Percentiles rank a stretch among this genome's conserved stretches.
Conservation (phyloP, 2,797 vertebrate genomes). For the Cottoperca gobio region DNA sequence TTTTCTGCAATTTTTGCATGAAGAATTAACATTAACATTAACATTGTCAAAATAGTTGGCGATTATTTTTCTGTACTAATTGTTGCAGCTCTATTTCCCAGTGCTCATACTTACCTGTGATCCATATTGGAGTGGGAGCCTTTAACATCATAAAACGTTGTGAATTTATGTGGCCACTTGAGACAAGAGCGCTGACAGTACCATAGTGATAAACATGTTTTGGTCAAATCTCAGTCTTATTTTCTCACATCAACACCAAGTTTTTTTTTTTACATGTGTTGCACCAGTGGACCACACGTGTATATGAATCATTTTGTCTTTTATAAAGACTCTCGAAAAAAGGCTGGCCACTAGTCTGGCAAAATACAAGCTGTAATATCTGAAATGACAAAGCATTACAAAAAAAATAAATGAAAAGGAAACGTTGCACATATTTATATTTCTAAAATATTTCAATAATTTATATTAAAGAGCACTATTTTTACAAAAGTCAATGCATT, state of each 20-base stretch:
- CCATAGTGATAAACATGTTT: constrained; percentile 2
- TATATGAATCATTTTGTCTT: constrained; percentile 88
- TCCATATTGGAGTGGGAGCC: constrained; percentile 59
- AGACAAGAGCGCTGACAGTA: constrained; percentile 37
- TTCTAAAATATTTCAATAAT: constrained; percentile 99
- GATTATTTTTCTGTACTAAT: no score
- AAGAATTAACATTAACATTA: no score
- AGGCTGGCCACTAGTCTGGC: constrained; percentile 92
- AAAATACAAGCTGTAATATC: constrained; percentile 94
- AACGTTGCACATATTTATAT: constrained; percentile 99
- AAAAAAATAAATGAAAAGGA: constrained; percentile 87
- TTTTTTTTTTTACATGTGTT: constrained; percentile 85
- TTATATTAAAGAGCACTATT: constrained; percentile 99
- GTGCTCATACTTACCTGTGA: constrained; percentile 59
- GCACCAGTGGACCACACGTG: constrained; percentile 79
- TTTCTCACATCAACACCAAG: constrained; percentile 77
- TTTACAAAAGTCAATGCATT: constrained; percentile 92
- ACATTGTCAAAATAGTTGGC: no score
- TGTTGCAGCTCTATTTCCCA: background rate
- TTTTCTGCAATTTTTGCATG: no score
- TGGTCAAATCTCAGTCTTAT: constrained; percentile 66
- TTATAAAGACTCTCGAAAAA: constrained; percentile 95
- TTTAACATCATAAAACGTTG: constrained; percentile 33
- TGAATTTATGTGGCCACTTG: constrained; percentile 46
- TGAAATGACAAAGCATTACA: constrained; percentile 85